Base-by-base conservation (phyloP, 2,797 vertebrate genomes). In the Clarias platycephalus region DNA sequence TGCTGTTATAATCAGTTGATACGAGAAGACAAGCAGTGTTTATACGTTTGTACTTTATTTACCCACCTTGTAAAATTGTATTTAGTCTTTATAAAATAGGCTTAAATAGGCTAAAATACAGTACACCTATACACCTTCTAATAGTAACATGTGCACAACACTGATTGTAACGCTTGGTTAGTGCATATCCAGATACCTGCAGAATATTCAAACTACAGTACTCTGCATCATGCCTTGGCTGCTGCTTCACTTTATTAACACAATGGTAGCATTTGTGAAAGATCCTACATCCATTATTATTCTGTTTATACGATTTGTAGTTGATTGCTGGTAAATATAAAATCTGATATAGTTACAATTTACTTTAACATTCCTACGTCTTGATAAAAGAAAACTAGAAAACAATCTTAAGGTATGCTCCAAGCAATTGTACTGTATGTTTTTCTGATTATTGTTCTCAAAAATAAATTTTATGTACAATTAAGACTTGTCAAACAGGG, bases 121-220 rank as follows among this genome's bases (percentile, higher is more conserved):
- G n/a, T n/a, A n/a, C n/a, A n/a, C n/a, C n/a, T 12, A 70, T 49
- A 12, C 13, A 70, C 63, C 49, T 68, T 34, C 72, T 77, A 58
- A 37, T 26, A 26, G 40, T 85, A 85, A 55, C 71, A 68, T 28
- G 58, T 16, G 55, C 20, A 20, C 24, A 67, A 4, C 40, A n/a
- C 26, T 31, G 22, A 49, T 18, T 53, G 37, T 20, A 44, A 62
- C 22, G 26, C 44, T 72, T 49, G 7, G 24, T 26, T 53, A 44
- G n/a, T 22, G 7, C 37, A 72, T 15, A 76, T 49, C 10, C 10
- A 49, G 26, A 80, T 71, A 72, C 12, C 64, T 72, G 57, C 66
- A 71, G 44, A 64, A 83, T 77, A 53, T 67, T 70, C 12, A 84
- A 60, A 62, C 49, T 18, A 68, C n/a, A n/a, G n/a, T n/a, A n/a